phyloP scores from a whole-genome alignment of 2,888 invertebrate species.

The Diplazon laetatorius region DNA sequence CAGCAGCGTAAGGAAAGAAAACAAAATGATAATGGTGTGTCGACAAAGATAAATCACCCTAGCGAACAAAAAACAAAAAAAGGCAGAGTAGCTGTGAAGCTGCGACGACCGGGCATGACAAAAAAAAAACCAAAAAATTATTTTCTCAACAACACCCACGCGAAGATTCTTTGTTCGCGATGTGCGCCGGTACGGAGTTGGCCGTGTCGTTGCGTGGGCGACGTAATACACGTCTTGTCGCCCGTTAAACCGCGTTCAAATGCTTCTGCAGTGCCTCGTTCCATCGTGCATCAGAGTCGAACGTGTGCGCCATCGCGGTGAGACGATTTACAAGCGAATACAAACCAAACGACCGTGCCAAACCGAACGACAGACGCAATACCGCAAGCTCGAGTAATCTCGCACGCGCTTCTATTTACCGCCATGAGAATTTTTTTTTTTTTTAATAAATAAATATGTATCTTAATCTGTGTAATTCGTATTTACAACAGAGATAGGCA shows the following conservation, averaged over 20 bases:
- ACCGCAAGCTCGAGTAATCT: constrained; percentile 34
- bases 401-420: constrained; percentile 43
- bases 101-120: not conserved
- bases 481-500: not conserved
- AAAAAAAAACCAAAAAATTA: not conserved
- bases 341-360: constrained; percentile 14
- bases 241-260: constrained; percentile 18
- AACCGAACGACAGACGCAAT: constrained; percentile 3
- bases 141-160: constrained; percentile 14
- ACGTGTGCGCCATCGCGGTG: constrained; percentile 8
- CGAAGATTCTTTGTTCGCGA: constrained; percentile 21
- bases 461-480: not conserved
- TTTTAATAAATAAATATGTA: no score
- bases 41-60: not conserved
- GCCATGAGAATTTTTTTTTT: no score
- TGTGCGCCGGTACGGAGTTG: not conserved
- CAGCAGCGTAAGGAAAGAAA: not conserved
- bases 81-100: not conserved
- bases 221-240: constrained; percentile 2
- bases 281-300: constrained; percentile 9
- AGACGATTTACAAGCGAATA: constrained; percentile 39
- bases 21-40: not conserved
- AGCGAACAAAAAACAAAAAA: not conserved
- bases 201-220: constrained; percentile 17
- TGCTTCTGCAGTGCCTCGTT: constrained; percentile 16